Evolutionary conservation across 2,888 invertebrate species (phyloP).

Genomic region (Nomada fabriciana): DNA sequence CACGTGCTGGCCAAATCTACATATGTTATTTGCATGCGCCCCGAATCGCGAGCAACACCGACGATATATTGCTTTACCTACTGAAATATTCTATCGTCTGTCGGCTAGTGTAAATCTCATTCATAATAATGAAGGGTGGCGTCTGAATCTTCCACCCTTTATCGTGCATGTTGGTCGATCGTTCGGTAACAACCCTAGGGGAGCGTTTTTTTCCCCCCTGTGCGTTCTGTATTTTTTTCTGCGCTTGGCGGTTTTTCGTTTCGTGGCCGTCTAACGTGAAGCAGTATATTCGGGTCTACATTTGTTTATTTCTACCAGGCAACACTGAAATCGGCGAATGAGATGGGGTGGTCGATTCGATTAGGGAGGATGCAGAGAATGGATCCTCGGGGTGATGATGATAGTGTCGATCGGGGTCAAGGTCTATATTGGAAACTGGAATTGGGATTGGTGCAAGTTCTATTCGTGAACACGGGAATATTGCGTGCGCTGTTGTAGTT

Average conservation of each 20-base stretch:
- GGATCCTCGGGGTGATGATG: conserved; percentile 27
- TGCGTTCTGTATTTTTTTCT: too few species aligned
- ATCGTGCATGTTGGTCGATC: too few species aligned
- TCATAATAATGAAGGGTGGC: conserved; percentile 65
- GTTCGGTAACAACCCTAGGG: not conserved
- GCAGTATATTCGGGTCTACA: too few species aligned
- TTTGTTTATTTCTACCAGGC: too few species aligned
- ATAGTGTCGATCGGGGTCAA: conserved; percentile 4
- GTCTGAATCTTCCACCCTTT: not conserved
- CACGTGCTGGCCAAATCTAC: conserved; percentile 71
- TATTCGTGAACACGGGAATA: not conserved
- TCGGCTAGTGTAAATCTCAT: conserved; percentile 74
- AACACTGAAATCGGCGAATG: conserved; percentile 7
- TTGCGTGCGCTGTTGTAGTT: not conserved
- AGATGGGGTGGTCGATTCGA: conserved; percentile 7
- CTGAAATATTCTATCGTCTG: conserved; percentile 74
- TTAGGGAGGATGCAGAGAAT: not conserved
- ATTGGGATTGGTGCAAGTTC: not conserved
- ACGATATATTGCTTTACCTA: conserved; percentile 70
- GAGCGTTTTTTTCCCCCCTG: too few species aligned
- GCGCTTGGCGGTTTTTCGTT: too few species aligned
- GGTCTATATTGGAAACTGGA: not conserved
- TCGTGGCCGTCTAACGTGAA: too few species aligned
- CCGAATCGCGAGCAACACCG: conserved; percentile 31
- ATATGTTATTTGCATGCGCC: conserved; percentile 65